Evolutionary conservation across 2,113 vertebrate genomes (phyloP).

Genomic region (Heliornis fulica): DNA sequence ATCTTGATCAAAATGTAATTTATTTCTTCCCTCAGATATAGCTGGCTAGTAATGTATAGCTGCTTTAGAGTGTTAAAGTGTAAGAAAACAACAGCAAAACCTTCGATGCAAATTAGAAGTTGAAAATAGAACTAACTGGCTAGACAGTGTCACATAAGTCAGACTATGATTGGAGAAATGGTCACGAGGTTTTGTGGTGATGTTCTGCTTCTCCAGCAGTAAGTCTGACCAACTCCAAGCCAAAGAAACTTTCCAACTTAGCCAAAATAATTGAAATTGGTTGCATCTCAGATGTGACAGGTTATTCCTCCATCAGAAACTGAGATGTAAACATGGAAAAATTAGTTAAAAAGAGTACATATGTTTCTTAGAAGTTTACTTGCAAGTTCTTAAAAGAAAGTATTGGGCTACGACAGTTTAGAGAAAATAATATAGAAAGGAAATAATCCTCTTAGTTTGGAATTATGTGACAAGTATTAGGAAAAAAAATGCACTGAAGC

Average conservation of each 20-base stretch:
- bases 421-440: background rate
- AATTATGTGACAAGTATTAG: background rate
- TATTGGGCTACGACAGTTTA: background rate
- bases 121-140: no score
- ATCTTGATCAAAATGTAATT: background rate
- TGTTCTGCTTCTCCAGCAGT: background rate
- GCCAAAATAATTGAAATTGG: background rate
- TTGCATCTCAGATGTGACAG: background rate
- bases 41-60: background rate
- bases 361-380: background rate
- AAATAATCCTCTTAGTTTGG: background rate
- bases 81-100: background rate
- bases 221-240: background rate
- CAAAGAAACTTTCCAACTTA: background rate
- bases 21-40: background rate
- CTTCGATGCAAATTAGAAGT: background rate
- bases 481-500: background rate
- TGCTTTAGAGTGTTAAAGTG: background rate
- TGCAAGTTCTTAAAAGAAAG: background rate
- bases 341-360: background rate
- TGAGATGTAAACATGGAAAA: background rate
- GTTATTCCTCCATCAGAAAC: background rate
- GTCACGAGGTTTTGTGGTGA: background rate
- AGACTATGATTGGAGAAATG: background rate
- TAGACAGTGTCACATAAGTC: background rate